Conservation (phyloP, 92 coral and sea anemone species). For the Bergia puertoricense region DNA sequence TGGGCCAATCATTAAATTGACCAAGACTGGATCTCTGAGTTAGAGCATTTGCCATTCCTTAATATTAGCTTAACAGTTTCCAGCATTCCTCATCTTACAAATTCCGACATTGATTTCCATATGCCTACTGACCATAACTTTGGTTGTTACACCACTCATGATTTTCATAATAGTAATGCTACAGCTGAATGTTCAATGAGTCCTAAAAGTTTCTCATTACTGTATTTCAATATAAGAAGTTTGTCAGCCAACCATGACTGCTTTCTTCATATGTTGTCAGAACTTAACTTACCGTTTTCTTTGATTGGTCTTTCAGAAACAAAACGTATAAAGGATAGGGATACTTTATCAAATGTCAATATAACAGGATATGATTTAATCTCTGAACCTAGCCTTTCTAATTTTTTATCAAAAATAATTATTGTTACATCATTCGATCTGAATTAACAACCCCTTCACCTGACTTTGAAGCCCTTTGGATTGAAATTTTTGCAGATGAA, state of each 20-base stretch:
- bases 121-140: constrained; percentile 46
- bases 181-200: constrained; percentile 5
- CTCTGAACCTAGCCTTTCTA: constrained; percentile 6
- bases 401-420: constrained; percentile 39
- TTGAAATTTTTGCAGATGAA: constrained; percentile 47
- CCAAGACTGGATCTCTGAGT: constrained; percentile 22
- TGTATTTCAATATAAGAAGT: constrained; percentile 50
- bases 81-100: not conserved
- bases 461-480: constrained; percentile 63
- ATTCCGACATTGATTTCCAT: constrained; percentile 44
- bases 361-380: constrained; percentile 46
- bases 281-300: constrained; percentile 37
- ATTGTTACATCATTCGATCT: constrained; percentile 30
- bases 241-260: constrained; percentile 53
- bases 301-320: constrained; percentile 32
- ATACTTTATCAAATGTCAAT: constrained; percentile 31
- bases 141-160: constrained; percentile 39
- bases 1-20: constrained; percentile 8
- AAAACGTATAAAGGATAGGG: constrained; percentile 34
- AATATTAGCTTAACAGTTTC: constrained; percentile 29
- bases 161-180: constrained; percentile 30
- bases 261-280: constrained; percentile 53
- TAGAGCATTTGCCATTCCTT: constrained; percentile 31
- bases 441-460: constrained; percentile 35
- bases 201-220: constrained; percentile 21